Base-by-base conservation (phyloP, 2,113 vertebrate genomes). In the Callocephalon fimbriatum region DNA sequence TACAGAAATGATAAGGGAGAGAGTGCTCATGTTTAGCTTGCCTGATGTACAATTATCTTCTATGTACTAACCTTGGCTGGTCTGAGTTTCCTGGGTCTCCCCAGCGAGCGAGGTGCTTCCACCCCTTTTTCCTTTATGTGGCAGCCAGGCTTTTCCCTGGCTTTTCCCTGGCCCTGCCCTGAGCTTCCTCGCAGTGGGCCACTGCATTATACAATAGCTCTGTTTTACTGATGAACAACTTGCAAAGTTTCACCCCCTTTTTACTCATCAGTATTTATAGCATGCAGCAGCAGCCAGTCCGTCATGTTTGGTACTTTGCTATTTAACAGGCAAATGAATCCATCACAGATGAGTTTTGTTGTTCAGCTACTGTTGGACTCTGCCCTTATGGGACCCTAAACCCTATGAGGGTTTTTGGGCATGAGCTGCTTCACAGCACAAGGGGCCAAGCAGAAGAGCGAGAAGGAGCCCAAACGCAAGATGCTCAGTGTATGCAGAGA, bases 231-330 rank as follows among this genome's bases (percentile, higher is more conserved):
- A 51, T 17, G 63, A 94, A 68, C 1, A 5, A n/a, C 81, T 94
- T 68, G 73, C 68, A 75, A 86, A 96, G 47, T 27, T 90, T 96
- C 92, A 78, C 35, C 56, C 31, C 23, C 61, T 77, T 81, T 77
- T 89, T 87, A 75, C 65, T 95, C 92, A 54, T 87, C 7, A 6
- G 65, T 95, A 94, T 92, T 97, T 92, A 78, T 91, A 96, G 68
- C 50, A 66, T 3, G 21, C 78, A 90, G 78, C 67, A 95, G 56
- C 81, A 82, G 15, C n/a, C 67, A 72, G 65, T 56, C 54, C 68
- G 3, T 76, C 56, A 10, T 18, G 6, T 89, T 94, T 68, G 77
- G 53, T 91, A 31, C 70, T 95, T 93, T 56, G 42, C 20, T 96
- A 88, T 94, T 96, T 93, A 96, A 85, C 48, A 80, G 77, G 31